Base-by-base conservation (phyloP, 1,140 invertebrate genomes). In the Tetramorium simillimum region DNA sequence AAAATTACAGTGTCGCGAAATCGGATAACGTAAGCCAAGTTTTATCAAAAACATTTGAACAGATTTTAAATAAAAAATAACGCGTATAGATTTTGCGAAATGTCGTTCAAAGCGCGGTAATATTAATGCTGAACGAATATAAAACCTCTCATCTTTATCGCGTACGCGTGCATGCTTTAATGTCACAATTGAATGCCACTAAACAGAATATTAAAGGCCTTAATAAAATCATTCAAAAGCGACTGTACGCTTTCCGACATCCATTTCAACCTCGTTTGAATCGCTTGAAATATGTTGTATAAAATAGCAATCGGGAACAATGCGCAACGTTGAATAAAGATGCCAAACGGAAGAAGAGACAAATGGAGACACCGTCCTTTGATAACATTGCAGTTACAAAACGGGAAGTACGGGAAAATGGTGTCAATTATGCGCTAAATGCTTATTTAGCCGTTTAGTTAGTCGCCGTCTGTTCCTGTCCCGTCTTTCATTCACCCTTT, bases 351-450 rank as follows among this genome's bases (percentile, higher is more conserved):
- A 60, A 60, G 37, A 14, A 12, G n/a, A 84, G 80, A 60, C 40
- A 46, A 81, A 72, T 56, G 51, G 65, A 43, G 78, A 84, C 53
- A 49, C n/a, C 24, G 53, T 73, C 24, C 33, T 10, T 12, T 21
- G 53, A 84, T 82, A 84, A 73, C 80, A 16, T 49, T 56, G 69
- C 24, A 7, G 40, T 82, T 46, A 18, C 18, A 33, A 60, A 28
- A 6, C 7, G 14, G 6, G 10, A 12, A 10, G 9, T 16, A 16
- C n/a, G 10, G 24, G 37, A 75, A 46, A 24, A 73, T 21, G 18
- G 53, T 43, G 69, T 75, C 69, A 73, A 75, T 84, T 75, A 75
- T 49, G 46, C 69, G 53, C 24, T 49, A 75, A 84, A 84, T 84
- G 43, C 69, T 84, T 84, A 84, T 75, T 84, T 75, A 84, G 56